Evolutionary conservation across 2,797 vertebrate species (phyloP).

Genomic region (Falco berigora): DNA sequence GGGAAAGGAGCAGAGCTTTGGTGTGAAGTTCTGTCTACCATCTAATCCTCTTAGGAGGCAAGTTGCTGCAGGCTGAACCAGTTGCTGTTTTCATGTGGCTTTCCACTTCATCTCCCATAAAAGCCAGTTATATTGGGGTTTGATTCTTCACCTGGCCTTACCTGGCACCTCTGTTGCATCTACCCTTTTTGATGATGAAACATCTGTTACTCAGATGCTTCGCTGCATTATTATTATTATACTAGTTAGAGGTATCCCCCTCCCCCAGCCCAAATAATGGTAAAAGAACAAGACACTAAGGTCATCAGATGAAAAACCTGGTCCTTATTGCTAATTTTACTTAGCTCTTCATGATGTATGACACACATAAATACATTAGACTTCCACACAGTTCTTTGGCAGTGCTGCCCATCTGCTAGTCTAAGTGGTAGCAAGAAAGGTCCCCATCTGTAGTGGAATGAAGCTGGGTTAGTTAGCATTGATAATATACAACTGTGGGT

Average conservation of each 20-base stretch:
- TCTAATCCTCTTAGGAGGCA: slow-evolving; percentile 19
- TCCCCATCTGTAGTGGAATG: not conserved
- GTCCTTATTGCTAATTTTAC: not conserved
- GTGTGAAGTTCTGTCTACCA: not conserved
- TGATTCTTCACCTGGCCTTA: slow-evolving; percentile 25
- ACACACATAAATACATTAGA: not conserved
- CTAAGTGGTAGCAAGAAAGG: not conserved
- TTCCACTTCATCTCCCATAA: slow-evolving; percentile 12
- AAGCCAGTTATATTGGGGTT: not conserved
- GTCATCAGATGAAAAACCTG: not conserved
- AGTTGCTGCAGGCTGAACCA: slow-evolving; percentile 15
- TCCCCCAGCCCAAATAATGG: not conserved
- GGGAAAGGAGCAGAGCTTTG: not conserved
- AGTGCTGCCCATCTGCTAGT: not conserved
- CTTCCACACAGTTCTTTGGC: not conserved
- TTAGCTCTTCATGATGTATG: not conserved
- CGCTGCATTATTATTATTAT: not conserved
- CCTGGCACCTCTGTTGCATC: not conserved
- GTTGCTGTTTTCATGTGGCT: slow-evolving; percentile 36
- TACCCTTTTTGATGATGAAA: not conserved
- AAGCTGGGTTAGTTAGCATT: too few species aligned
- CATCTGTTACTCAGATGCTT: slow-evolving; percentile 2
- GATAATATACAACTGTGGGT: too few species aligned
- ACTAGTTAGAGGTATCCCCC: fast-evolving
- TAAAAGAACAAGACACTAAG: not conserved